Percentiles rank a stretch among this genome's conserved stretches.
Evolutionary conservation across 1,140 invertebrate species (phyloP).

Genomic region (Cotesia glomerata): DNA sequence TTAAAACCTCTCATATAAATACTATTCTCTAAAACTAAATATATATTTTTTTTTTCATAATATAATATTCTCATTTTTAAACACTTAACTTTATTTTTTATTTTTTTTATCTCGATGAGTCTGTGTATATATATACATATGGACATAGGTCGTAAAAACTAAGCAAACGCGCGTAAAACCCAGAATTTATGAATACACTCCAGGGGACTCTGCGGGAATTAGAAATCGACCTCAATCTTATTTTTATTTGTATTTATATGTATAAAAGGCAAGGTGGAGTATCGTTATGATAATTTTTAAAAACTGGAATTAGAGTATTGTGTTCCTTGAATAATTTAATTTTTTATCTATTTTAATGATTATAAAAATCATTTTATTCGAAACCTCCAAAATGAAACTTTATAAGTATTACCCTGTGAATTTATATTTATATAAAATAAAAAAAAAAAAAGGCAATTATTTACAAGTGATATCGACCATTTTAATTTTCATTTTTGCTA

Average conservation of each 20-base stretch:
- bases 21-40: too few relatives aligned
- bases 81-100: too few relatives aligned
- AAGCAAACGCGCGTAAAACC: constrained; percentile 48
- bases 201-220: constrained; percentile 40
- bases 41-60: too few relatives aligned
- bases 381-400: neutral
- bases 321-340: neutral
- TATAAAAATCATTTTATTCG: neutral
- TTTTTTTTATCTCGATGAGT: neutral
- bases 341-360: too few relatives aligned
- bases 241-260: neutral
- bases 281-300: constrained; percentile 51
- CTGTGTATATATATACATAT: neutral
- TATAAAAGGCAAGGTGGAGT: constrained; percentile 7
- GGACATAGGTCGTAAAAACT: constrained; percentile 46
- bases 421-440: neutral
- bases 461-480: too few relatives aligned
- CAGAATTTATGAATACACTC: constrained; percentile 47
- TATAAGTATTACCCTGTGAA: neutral
- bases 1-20: neutral
- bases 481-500: too few relatives aligned
- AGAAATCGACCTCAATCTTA: constrained; percentile 53
- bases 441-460: too few relatives aligned
- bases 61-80: too few relatives aligned
- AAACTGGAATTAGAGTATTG: constrained; percentile 53